A percentile compares a stretch with the other conserved stretches of the same genome.
These are phyloP conservation scores for Myrmophylax atrothorax DNA, from an alignment of 2,113 vertebrate species.

Conservation along the genomic window DNA sequence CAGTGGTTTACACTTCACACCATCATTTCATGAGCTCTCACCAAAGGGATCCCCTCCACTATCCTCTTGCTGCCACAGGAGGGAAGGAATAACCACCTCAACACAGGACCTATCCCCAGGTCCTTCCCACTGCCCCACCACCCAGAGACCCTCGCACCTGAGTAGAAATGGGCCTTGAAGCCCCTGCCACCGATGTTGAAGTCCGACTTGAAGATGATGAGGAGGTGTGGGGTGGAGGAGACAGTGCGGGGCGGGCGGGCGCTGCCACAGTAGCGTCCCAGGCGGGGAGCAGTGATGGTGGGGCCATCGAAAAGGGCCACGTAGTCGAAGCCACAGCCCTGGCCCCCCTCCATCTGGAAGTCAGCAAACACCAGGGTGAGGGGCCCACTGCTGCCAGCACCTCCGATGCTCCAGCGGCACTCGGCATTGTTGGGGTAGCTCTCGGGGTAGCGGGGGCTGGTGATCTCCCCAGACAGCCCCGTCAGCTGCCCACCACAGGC, in stretches of 20 bases:
- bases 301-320: slow-evolving; percentile 89
- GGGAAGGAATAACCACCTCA: background rate
- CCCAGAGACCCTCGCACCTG: slow-evolving; percentile 71
- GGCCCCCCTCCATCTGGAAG: slow-evolving; percentile 92
- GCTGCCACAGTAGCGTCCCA: slow-evolving; percentile 87
- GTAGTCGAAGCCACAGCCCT: slow-evolving; percentile 90
- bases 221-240: slow-evolving; percentile 83
- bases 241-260: slow-evolving; percentile 77
- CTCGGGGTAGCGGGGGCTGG: slow-evolving; percentile 90
- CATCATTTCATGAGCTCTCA: background rate
- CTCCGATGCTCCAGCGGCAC: slow-evolving; percentile 89
- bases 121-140: background rate
- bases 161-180: slow-evolving; percentile 94
- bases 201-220: slow-evolving; percentile 94
- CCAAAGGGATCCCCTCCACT: accelerated
- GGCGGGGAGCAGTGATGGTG: slow-evolving; percentile 66
- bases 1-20: background rate
- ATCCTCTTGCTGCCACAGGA: accelerated
- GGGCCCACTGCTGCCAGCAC: slow-evolving; percentile 54
- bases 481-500: slow-evolving; percentile 91
- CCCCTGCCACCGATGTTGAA: slow-evolving; percentile 95
- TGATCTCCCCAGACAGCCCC: slow-evolving; percentile 89
- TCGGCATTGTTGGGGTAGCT: slow-evolving; percentile 92
- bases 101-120: accelerated
- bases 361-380: slow-evolving; percentile 90